A percentile compares a stretch with the other conserved stretches of the same genome.
phyloP scores from a whole-genome alignment of 2,888 invertebrate genomes.

The Coecobrya sp. region DNA sequence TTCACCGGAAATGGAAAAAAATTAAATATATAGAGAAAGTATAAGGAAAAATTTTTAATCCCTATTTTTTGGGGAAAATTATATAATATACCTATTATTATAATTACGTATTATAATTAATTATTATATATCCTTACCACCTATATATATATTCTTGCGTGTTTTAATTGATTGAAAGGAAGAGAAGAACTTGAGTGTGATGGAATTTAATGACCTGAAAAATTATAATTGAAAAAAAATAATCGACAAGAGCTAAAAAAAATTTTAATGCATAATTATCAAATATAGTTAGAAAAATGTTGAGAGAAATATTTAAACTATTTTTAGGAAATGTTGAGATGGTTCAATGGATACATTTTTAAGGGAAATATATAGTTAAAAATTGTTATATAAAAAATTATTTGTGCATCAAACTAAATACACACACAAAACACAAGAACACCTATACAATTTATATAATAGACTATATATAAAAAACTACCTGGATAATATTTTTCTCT shows the following conservation, averaged over 20 bases:
- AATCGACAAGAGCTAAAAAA: slow-evolving; percentile 19
- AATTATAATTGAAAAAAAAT: slow-evolving; percentile 4
- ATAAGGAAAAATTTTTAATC: slow-evolving; percentile 19
- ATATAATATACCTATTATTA: not conserved
- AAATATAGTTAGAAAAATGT: not conserved
- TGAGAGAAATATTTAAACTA: not conserved
- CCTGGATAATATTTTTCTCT: slow-evolving; percentile 67
- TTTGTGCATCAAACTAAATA: not conserved
- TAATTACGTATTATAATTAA: no score
- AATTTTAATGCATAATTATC: not conserved
- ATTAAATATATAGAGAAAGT: not conserved
- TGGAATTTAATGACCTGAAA: slow-evolving; percentile 45
- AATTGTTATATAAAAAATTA: not conserved
- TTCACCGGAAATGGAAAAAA: not conserved
- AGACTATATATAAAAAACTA: not conserved
- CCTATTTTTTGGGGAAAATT: not conserved
- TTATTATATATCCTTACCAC: not conserved
- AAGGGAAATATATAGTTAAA: not conserved
- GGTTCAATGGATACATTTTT: slow-evolving; percentile 46
- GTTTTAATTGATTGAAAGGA: not conserved
- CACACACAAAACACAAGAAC: not conserved
- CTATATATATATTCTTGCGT: not conserved
- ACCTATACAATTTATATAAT: not conserved
- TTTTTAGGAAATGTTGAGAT: slow-evolving; percentile 25
- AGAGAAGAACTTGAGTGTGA: slow-evolving; percentile 24